A percentile compares a stretch with the other conserved stretches of the same genome.
phyloP scores from a whole-genome alignment of 1,140 invertebrate species.

The Ceratina australensis region DNA sequence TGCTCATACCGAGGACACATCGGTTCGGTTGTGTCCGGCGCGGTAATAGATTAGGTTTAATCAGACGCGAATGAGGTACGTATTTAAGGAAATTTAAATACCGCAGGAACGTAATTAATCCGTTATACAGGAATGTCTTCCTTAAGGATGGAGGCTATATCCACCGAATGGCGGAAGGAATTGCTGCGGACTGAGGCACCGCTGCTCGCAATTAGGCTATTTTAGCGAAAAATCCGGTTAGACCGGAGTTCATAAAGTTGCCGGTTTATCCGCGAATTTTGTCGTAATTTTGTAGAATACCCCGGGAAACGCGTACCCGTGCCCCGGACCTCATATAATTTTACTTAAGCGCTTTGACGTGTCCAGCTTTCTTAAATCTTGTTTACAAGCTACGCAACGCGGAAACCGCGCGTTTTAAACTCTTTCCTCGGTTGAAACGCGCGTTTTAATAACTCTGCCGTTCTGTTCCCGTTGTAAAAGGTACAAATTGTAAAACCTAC shows the following conservation, averaged over 20 bases:
- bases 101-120: background rate
- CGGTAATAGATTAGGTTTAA: background rate
- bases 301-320: background rate
- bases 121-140: background rate
- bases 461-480: background rate
- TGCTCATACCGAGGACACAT: conserved; percentile 18
- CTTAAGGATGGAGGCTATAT: background rate
- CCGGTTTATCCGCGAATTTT: conserved; percentile 24
- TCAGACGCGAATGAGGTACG: background rate
- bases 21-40: background rate
- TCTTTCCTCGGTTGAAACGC: background rate
- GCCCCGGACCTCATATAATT: conserved; percentile 3
- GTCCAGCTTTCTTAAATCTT: conserved; percentile 19
- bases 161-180: background rate
- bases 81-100: background rate
- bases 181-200: background rate
- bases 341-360: conserved; percentile 20
- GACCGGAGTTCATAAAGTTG: background rate
- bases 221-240: conserved; percentile 18
- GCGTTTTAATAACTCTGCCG: conserved; percentile 1
- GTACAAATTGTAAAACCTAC: no score
- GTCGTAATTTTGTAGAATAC: conserved; percentile 4
- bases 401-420: background rate
- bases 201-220: conserved; percentile 4
- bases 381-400: conserved; percentile 19